Evolutionary conservation across 2,113 vertebrate genomes (phyloP).

Genomic region (Hemiprocne comata): DNA sequence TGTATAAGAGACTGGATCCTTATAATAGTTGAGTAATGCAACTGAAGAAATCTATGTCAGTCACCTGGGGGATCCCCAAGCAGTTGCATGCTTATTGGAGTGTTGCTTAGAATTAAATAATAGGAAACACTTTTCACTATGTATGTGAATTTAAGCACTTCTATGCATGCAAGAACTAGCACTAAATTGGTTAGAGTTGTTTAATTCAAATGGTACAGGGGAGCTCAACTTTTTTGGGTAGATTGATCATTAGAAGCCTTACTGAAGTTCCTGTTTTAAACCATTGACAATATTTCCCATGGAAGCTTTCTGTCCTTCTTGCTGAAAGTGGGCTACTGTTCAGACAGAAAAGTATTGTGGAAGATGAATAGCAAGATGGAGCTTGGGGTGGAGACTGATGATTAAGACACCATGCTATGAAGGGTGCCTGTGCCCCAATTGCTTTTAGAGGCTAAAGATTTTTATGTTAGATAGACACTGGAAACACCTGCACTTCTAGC

Average conservation of each 20-base stretch:
- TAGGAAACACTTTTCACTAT: not conserved
- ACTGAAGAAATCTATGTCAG: not conserved
- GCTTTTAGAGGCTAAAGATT: not conserved
- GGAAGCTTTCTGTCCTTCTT: not conserved
- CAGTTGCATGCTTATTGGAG: not conserved
- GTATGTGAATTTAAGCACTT: not conserved
- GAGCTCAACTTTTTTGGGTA: not conserved
- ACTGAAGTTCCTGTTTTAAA: not conserved
- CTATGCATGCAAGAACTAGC: not conserved
- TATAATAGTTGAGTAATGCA: not conserved
- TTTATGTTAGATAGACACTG: not conserved
- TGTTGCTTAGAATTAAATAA: not conserved
- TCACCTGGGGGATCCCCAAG: accelerated
- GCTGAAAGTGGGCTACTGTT: not conserved
- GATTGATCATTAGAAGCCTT: not conserved
- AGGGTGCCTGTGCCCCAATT: accelerated
- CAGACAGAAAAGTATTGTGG: not conserved
- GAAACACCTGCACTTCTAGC: not conserved
- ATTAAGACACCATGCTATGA: not conserved
- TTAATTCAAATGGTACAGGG: not conserved
- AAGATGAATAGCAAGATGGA: not conserved
- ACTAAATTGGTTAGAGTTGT: not conserved
- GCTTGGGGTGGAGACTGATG: not conserved
- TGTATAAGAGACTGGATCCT: not conserved
- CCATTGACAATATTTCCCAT: not conserved